Conservation (phyloP, 2,113 vertebrate species). For the Oreochromis tanganicae region DNA sequence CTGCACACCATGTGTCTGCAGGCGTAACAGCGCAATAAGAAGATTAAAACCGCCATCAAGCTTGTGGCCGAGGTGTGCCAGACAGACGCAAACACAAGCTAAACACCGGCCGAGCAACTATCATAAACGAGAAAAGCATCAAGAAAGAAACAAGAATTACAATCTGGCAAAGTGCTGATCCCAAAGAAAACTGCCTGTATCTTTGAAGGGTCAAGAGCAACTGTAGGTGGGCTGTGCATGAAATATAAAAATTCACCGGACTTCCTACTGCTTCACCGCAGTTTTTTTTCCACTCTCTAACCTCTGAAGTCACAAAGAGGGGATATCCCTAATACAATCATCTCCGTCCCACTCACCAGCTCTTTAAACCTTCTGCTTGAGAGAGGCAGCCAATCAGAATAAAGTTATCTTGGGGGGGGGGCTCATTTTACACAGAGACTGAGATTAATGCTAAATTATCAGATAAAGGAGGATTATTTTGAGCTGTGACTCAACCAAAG, state of each 20-base stretch:
- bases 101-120: fast-evolving
- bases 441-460: not conserved
- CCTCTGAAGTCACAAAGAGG: not conserved
- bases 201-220: not conserved
- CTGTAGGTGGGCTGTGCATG: not conserved
- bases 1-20: not conserved
- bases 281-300: not conserved
- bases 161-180: not conserved
- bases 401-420: not conserved
- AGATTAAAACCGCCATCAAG: conserved; percentile 32
- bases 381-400: not conserved
- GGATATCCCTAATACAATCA: not conserved
- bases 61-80: not conserved
- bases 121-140: not conserved
- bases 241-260: not conserved
- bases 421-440: not conserved
- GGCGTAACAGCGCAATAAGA: conserved; percentile 24
- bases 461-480: not conserved
- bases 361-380: not conserved
- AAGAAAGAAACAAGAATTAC: not conserved
- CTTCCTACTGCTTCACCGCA: not conserved
- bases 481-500: not conserved
- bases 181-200: not conserved
- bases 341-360: not conserved
- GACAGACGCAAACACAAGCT: not conserved